Evolutionary conservation across 1,140 invertebrate genomes (phyloP).

Genomic region (Drosophila pseudoananassae): DNA sequence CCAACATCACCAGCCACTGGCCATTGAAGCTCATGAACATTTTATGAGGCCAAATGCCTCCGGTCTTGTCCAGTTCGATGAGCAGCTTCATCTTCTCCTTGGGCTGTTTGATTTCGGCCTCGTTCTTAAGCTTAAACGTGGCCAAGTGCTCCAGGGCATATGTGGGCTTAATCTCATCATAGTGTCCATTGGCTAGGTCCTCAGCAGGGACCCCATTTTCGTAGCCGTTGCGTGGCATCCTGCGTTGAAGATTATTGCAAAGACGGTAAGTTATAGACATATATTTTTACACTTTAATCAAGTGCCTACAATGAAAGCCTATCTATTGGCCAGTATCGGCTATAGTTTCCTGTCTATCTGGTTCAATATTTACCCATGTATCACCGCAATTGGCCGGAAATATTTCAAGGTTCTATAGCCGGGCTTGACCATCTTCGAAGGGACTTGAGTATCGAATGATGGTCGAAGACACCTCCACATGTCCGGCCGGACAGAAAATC

Average conservation of each 20-base stretch:
- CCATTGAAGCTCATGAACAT: slow-evolving; percentile 82
- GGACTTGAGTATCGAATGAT: slow-evolving; percentile 23
- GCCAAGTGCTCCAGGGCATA: slow-evolving; percentile 79
- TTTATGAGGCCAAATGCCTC: slow-evolving; percentile 78
- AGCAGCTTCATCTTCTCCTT: slow-evolving; percentile 79
- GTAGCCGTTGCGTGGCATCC: slow-evolving; percentile 74
- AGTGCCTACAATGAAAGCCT: background rate
- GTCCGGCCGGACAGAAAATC: slow-evolving; percentile 20
- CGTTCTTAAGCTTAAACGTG: slow-evolving; percentile 77
- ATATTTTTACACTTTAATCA: background rate
- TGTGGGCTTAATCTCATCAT: slow-evolving; percentile 70
- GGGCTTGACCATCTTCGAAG: slow-evolving; percentile 60
- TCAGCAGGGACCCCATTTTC: slow-evolving; percentile 59
- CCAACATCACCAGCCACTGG: slow-evolving; percentile 80
- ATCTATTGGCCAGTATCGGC: slow-evolving; percentile 6
- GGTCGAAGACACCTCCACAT: slow-evolving; percentile 3
- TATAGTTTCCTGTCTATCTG: slow-evolving; percentile 10
- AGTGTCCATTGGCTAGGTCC: slow-evolving; percentile 28
- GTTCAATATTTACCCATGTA: slow-evolving; percentile 54
- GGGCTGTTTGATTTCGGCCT: slow-evolving; percentile 65
- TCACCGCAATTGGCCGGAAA: slow-evolving; percentile 57
- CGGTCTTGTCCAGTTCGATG: slow-evolving; percentile 72
- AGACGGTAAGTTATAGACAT: background rate
- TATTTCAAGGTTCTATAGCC: slow-evolving; percentile 65
- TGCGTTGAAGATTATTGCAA: slow-evolving; percentile 5